These are phyloP conservation scores for Rhagoletis zephyria DNA, from an alignment of 1,140 invertebrate species.

Conservation along the genomic window DNA sequence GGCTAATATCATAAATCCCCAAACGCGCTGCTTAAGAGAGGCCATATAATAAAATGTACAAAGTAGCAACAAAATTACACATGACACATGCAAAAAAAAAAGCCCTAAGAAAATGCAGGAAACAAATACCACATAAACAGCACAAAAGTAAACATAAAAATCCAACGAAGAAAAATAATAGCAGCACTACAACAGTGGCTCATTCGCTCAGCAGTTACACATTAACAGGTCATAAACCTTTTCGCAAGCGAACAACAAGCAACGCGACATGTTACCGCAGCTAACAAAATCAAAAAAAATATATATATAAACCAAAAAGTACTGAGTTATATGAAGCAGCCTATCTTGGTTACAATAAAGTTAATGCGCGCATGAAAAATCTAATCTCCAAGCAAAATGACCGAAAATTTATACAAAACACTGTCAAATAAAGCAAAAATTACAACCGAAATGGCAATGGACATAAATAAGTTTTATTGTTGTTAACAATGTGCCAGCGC, in stretches of 20 bases:
- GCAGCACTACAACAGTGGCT: constrained; percentile 4
- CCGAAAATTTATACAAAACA: constrained; percentile 64
- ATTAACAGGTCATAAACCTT: constrained; percentile 54
- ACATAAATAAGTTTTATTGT: constrained; percentile 72
- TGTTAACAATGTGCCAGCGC: background rate
- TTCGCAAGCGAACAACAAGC: constrained; percentile 27
- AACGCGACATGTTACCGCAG: constrained; percentile 26
- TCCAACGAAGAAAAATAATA: constrained; percentile 24
- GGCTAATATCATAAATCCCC: background rate
- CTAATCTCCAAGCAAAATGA: constrained; percentile 60
- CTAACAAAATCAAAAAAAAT: background rate
- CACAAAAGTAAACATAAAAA: constrained; percentile 19
- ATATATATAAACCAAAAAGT: too few species aligned
- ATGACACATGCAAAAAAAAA: background rate
- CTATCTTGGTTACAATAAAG: constrained; percentile 37
- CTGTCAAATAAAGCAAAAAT: constrained; percentile 71
- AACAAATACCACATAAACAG: constrained; percentile 7
- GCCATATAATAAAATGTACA: background rate
- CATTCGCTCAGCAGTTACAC: constrained; percentile 34
- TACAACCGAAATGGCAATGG: constrained; percentile 68
- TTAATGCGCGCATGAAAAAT: constrained; percentile 57
- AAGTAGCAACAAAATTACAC: background rate
- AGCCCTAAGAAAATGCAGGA: background rate
- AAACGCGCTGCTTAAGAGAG: background rate
- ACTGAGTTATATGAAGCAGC: background rate